These are phyloP conservation scores for Sphecodes monilicornis DNA, from an alignment of 2,888 invertebrate genomes.

Conservation along the genomic window DNA sequence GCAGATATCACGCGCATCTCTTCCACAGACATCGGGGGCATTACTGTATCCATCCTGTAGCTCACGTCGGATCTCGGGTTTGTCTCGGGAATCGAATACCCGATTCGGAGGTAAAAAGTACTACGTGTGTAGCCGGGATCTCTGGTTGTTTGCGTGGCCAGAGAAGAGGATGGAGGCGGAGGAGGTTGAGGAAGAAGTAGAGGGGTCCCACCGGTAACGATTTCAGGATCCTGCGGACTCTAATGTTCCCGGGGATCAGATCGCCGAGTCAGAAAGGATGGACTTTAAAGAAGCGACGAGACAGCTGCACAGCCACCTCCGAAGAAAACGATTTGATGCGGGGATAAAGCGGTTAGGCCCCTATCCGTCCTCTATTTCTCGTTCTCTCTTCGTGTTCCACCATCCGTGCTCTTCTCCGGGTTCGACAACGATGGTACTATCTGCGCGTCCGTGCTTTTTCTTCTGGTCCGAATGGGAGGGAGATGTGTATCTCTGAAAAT, in stretches of 20 bases:
- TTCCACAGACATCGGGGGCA: not conserved
- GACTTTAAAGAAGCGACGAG: conserved; percentile 69
- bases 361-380: conserved; percentile 47
- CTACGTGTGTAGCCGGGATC: not conserved
- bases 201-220: conserved; percentile 20
- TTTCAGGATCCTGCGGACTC: conserved; percentile 47
- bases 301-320: conserved; percentile 73
- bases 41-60: not conserved
- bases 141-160: not conserved
- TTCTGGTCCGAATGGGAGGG: conserved; percentile 50
- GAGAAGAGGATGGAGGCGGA: not conserved
- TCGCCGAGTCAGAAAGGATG: conserved; percentile 48
- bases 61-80: not conserved
- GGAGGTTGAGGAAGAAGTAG: not conserved
- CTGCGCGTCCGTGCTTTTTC: conserved; percentile 38
- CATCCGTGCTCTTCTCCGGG: conserved; percentile 13
- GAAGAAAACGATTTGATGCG: conserved; percentile 72
- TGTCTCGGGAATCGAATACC: not conserved
- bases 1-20: not conserved
- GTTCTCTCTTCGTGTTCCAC: conserved; percentile 2
- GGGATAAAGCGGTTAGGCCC: conserved; percentile 77
- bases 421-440: conserved; percentile 34
- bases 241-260: conserved; percentile 53
- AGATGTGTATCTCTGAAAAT: conserved; percentile 83
- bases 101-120: not conserved